Evolutionary conservation across 1,140 invertebrate genomes (phyloP).

Genomic region (Drepana arcuata): DNA sequence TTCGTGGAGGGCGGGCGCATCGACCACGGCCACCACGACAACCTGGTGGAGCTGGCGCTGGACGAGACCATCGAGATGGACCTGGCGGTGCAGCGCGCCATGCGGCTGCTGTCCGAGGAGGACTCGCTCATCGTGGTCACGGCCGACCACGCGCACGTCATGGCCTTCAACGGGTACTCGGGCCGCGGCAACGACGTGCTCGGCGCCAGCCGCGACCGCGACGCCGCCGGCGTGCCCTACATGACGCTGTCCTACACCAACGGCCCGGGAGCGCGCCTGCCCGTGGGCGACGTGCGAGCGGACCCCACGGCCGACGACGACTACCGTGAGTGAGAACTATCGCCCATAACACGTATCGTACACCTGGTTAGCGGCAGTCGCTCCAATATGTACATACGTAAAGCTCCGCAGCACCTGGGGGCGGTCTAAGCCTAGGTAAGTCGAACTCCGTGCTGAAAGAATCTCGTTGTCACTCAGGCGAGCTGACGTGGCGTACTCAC

Average conservation of each 20-base stretch:
- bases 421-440: too few relatives aligned
- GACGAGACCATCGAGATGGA: background rate
- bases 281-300: conserved; percentile 36
- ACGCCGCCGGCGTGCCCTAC: conserved; percentile 64
- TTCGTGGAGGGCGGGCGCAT: conserved; percentile 89
- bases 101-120: conserved; percentile 60
- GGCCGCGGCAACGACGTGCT: conserved; percentile 67
- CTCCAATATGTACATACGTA: background rate
- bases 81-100: conserved; percentile 68
- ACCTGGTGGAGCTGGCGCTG: conserved; percentile 65
- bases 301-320: conserved; percentile 26
- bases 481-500: conserved; percentile 48
- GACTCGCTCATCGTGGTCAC: conserved; percentile 78
- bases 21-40: conserved; percentile 84
- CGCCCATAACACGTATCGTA: background rate
- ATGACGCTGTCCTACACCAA: conserved; percentile 66
- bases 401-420: conserved; percentile 32
- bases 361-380: background rate
- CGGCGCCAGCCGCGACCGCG: conserved; percentile 47
- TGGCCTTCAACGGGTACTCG: conserved; percentile 75
- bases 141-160: conserved; percentile 77
- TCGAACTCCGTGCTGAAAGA: conserved; percentile 20
- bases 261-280: conserved; percentile 13
- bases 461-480: conserved; percentile 4
- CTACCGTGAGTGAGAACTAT: conserved; percentile 33